Percentiles rank a stretch among this genome's conserved stretches.
Conservation (phyloP, 2,113 vertebrate genomes). For the Ancistrus triradiatus region DNA sequence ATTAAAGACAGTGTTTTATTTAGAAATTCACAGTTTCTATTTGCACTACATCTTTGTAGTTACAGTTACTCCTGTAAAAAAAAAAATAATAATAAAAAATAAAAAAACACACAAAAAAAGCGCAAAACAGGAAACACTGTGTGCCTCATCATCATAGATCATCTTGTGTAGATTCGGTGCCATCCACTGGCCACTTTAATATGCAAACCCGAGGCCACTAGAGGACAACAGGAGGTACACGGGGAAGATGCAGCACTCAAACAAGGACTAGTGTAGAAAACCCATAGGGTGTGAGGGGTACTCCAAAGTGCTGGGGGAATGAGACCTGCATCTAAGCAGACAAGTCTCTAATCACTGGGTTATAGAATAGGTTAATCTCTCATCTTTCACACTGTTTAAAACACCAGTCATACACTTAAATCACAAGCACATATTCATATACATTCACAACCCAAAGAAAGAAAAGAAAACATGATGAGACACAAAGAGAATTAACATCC, state of each 20-base stretch:
- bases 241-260: conserved; percentile 80
- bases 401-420: conserved; percentile 4
- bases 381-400: conserved; percentile 10
- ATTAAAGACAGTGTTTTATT: conserved; percentile 96
- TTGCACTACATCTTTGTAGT: conserved; percentile 94
- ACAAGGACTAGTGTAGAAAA: conserved; percentile 63
- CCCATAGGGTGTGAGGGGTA: conserved; percentile 77
- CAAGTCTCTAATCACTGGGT: conserved; percentile 45
- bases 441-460: conserved; percentile 45
- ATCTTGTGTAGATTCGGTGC: conserved; percentile 31
- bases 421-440: conserved; percentile 38
- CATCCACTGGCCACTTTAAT: conserved; percentile 20
- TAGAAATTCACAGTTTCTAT: conserved; percentile 99
- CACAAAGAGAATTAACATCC: conserved; percentile 19
- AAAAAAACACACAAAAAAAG: no score
- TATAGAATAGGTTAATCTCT: conserved; percentile 40
- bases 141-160: conserved; percentile 60
- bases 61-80: conserved; percentile 75
- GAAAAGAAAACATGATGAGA: conserved; percentile 6
- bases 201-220: conserved; percentile 2
- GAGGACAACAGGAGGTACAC: conserved; percentile 41
- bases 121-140: conserved; percentile 57
- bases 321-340: conserved; percentile 68
- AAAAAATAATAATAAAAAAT: no score
- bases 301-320: conserved; percentile 89